Evolutionary conservation across 2,113 vertebrate species (phyloP), one percentile per base, ranked within the genome.

Genomic region (Marmota monax): DNA sequence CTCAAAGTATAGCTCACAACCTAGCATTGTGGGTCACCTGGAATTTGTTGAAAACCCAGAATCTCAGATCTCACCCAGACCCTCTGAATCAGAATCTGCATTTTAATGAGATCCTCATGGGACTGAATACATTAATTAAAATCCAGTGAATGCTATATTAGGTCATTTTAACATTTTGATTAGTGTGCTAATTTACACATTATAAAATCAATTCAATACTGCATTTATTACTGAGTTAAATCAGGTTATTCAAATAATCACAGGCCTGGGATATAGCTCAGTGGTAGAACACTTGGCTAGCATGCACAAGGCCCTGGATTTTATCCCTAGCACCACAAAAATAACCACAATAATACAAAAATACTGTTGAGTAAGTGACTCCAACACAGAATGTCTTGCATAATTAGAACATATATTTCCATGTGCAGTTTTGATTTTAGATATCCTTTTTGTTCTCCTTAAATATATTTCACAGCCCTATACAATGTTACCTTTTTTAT

Each of bases 101-200:
- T 95, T 73, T 96, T 93, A 79, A 61, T 70, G 67, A 42, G 32
- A 56, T 88, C 12, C 20, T 56, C 5, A 63, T 70, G 63, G 29
- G 37, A 72, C 16, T 72, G 48, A 94, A 11, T 48, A 29, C 65
- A 22, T 45, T 45, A 45, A 37, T 73, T 92, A 23, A 94, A 85
- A 23, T 67, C 61, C 82, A 53, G 86, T n/a, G 77, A 82, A 77
- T 4, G 65, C 3, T 42, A 23, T 12, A 39, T 67, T 91, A 56
- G 37, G 14, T 78, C 42, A 89, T 90, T 92, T 82, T 87, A 93
- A 69, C 22, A 78, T 97, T 92, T 91, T 95, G 74, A 77, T 93
- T 80, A 51, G 5, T 90, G 45, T 77, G 42, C 27, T 70, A 73
- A 73, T 94, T 86, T 86, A 56, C 3, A 42, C 11, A 58, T 84